Percentiles rank a stretch among this genome's conserved stretches.
These are phyloP conservation scores for Aphelocoma californica DNA, from an alignment of 2,797 vertebrate genomes.

Conservation along the genomic window DNA sequence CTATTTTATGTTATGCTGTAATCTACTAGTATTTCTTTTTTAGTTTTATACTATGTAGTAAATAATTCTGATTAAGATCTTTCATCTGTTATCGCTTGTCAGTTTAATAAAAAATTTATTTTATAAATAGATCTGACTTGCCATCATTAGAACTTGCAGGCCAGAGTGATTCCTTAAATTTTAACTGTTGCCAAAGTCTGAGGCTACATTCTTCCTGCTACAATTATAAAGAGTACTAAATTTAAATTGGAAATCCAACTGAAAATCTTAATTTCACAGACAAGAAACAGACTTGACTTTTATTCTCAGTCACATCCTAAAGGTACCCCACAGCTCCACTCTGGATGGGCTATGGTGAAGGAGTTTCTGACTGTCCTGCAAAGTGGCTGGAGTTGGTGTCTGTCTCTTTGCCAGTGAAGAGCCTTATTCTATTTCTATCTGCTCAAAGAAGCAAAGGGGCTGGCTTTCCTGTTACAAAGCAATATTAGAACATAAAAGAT, in stretches of 20 bases:
- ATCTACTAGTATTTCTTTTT: not conserved
- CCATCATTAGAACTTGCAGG: not conserved
- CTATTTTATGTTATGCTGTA: not conserved
- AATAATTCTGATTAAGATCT: not conserved
- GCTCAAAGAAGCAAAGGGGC: not conserved
- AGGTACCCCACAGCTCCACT: not conserved
- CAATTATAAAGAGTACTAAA: not conserved
- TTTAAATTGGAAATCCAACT: not conserved
- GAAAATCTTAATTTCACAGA: not conserved
- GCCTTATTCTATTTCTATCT: not conserved
- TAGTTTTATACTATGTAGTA: not conserved
- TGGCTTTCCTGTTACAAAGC: not conserved
- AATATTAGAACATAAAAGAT: constrained; percentile 18
- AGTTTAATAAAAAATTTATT: not conserved
- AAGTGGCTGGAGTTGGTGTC: not conserved
- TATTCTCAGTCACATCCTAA: not conserved
- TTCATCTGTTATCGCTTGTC: not conserved
- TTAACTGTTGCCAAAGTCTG: not conserved
- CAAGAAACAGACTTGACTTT: not conserved
- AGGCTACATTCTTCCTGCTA: not conserved
- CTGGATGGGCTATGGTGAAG: not conserved
- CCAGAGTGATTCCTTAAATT: not conserved
- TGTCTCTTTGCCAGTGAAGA: not conserved
- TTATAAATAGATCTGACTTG: not conserved
- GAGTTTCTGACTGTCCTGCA: not conserved